Base-by-base conservation (phyloP, 1,140 invertebrate species). In the Colletes gigas region DNA sequence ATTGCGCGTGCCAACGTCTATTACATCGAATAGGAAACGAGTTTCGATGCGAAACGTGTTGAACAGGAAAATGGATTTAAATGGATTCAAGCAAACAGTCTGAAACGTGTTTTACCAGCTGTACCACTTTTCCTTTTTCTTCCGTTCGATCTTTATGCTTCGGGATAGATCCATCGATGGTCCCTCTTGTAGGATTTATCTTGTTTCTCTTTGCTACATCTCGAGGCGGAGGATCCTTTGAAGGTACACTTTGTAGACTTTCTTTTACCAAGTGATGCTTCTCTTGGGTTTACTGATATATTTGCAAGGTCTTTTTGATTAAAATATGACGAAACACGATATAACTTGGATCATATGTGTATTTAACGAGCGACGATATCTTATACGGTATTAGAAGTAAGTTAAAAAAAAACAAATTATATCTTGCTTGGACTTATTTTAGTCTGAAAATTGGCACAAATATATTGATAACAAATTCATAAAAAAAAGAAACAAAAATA, bases 61-160 rank as follows among this genome's bases (percentile, higher is more conserved):
- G 19, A 72, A 78, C 39, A 39, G 69, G 68, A 19, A 78, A 63
- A 72, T 78, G 39, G 57, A 54, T 78, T 62, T 21, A n/a, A 71
- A 63, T 62, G 57, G 76, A 78, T 30, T 47, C 15, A n/a, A 7
- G 47, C 15, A 41, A 67, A 30, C 17, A 41, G 12, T 52, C n/a
- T n/a, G 6, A 4, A 7, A 39, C 4, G 21, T 14, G n/a, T 41
- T 70, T 73, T 39, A 47, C n/a, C 59, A 70, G 68, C 63, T 57
- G n/a, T 14, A 44, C 54, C 4, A 9, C 6, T 47, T 67, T 60
- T 69, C 7, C 17, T 70, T 12, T 21, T 50, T 63, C 63, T n/a
- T 68, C 19, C 4, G 30, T 54, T 54, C 21, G 54, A 71, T 62
- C 76, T 78, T 78, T 62, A 30, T 63, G 21, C 52, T 59, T 63